Conservation (phyloP, 1,140 invertebrate species). For the Carposina sasakii region DNA sequence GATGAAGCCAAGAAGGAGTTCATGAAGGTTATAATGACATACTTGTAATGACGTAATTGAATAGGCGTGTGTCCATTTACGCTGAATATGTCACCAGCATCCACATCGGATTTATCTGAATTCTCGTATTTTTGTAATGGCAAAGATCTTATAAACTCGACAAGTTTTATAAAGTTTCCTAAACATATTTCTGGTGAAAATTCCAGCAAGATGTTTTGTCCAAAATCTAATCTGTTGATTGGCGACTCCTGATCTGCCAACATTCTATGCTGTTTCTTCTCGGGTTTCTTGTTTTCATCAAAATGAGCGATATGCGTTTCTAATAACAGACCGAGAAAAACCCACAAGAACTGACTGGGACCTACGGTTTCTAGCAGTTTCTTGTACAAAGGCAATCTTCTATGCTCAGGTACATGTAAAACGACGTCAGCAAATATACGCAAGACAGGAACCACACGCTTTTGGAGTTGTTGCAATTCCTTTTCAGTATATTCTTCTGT, state of each 20-base stretch:
- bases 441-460: slow-evolving; percentile 79
- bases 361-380: slow-evolving; percentile 84
- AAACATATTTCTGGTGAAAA: slow-evolving; percentile 78
- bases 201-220: slow-evolving; percentile 76
- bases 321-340: slow-evolving; percentile 81
- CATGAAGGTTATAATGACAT: slow-evolving; percentile 81
- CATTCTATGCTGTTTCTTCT: slow-evolving; percentile 36
- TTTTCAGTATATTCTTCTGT: slow-evolving; percentile 68
- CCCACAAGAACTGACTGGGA: slow-evolving; percentile 81
- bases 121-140: slow-evolving; percentile 76
- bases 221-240: slow-evolving; percentile 79
- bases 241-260: slow-evolving; percentile 58
- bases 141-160: slow-evolving; percentile 77
- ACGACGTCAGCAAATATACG: slow-evolving; percentile 92
- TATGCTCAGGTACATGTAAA: slow-evolving; percentile 91
- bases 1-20: slow-evolving; percentile 77
- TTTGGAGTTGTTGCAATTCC: slow-evolving; percentile 56
- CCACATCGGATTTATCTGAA: slow-evolving; percentile 42
- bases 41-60: slow-evolving; percentile 88
- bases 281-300: slow-evolving; percentile 54
- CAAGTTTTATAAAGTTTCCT: slow-evolving; percentile 77
- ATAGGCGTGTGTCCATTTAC: slow-evolving; percentile 78
- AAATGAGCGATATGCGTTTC: slow-evolving; percentile 77
- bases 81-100: slow-evolving; percentile 77
- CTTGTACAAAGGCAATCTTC: slow-evolving; percentile 84